phyloP scores from a whole-genome alignment of 2,797 vertebrate genomes.

The Xiphorhynchus erythropygius region DNA sequence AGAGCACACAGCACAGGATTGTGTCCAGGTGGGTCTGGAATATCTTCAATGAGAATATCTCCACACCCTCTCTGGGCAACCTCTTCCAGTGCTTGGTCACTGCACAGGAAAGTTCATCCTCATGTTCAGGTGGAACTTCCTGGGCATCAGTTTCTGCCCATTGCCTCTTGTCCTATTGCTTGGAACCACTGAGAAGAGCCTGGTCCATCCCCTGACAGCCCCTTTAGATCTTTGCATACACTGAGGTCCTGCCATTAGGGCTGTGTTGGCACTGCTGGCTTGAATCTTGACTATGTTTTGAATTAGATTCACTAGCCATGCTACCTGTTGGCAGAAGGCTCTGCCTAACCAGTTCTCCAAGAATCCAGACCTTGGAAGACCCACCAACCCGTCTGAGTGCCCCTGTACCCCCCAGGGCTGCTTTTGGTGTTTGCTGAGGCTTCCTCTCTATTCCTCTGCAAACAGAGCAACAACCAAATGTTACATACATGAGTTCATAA shows the following conservation, averaged over 20 bases:
- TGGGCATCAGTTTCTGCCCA: background rate
- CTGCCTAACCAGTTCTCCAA: background rate
- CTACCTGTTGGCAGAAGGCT: background rate
- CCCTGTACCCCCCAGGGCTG: accelerated
- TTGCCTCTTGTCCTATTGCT: background rate
- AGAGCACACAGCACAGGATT: accelerated
- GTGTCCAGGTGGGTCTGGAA: background rate
- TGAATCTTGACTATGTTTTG: background rate
- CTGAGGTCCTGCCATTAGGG: background rate
- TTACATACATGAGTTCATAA: background rate
- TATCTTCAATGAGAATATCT: background rate
- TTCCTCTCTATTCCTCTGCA: background rate
- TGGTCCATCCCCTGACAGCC: background rate
- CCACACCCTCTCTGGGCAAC: background rate
- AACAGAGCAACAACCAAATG: background rate
- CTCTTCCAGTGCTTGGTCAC: background rate
- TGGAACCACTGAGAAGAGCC: accelerated
- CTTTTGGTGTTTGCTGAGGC: accelerated
- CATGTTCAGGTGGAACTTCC: background rate
- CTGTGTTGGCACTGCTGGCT: background rate
- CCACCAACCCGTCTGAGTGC: accelerated
- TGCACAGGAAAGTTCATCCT: background rate
- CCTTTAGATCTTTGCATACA: background rate
- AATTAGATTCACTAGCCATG: background rate
- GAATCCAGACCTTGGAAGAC: background rate